Evolutionary conservation across 2,113 vertebrate species (phyloP).

Genomic region (Donacobius atricapilla): DNA sequence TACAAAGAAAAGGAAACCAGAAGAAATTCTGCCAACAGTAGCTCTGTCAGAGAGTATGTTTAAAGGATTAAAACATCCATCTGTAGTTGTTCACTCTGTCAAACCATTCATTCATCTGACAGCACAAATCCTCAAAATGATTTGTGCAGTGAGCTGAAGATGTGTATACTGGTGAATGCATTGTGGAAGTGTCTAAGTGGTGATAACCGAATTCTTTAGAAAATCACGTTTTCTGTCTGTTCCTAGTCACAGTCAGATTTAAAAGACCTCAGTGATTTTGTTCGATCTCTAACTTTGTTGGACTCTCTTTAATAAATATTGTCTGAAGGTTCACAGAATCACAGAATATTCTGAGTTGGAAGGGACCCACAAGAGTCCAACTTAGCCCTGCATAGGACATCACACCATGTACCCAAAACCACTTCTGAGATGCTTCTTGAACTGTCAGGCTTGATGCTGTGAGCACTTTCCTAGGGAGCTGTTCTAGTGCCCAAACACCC

Average conservation of each 20-base stretch:
- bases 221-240: background rate
- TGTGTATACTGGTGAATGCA: background rate
- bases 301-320: background rate
- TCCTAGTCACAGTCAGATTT: background rate
- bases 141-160: background rate
- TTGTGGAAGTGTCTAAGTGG: background rate
- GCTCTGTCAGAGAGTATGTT: constrained; percentile 47
- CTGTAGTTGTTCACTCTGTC: background rate
- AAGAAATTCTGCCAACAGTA: background rate
- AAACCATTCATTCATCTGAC: background rate
- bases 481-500: background rate
- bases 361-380: background rate
- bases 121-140: background rate
- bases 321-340: background rate
- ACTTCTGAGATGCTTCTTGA: background rate
- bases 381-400: background rate
- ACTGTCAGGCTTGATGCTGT: background rate
- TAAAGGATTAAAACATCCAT: background rate
- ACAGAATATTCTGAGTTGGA: background rate
- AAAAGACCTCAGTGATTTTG: background rate
- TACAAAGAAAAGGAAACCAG: constrained; percentile 62
- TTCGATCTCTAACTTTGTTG: background rate
- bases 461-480: background rate
- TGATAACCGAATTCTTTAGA: background rate
- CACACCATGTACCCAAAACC: background rate